phyloP scores from a whole-genome alignment of 2,797 vertebrate genomes.

The Lepilemur ruficaudatus region DNA sequence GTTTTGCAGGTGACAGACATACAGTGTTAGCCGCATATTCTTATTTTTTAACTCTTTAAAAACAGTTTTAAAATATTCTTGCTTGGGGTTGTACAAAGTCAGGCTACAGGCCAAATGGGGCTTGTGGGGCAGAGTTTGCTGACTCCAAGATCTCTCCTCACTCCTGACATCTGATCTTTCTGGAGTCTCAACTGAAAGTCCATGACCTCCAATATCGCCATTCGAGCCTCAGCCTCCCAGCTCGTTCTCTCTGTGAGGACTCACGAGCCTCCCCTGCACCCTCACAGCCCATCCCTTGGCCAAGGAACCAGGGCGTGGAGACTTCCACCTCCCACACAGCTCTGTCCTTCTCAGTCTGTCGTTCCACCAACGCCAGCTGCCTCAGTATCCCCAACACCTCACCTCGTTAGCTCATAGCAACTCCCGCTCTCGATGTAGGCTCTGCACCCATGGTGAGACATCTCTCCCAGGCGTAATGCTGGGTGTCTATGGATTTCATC shows the following conservation, averaged over 20 bases:
- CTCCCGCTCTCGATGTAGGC: neutral
- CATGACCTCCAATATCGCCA: neutral
- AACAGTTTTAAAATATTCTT: neutral
- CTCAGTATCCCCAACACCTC: neutral
- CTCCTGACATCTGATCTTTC: neutral
- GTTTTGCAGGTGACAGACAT: neutral
- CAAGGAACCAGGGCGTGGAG: no score
- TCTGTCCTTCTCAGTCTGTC: no score
- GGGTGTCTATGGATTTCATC: neutral
- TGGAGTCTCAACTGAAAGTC: neutral
- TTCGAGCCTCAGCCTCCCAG: neutral
- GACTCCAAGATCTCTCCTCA: neutral
- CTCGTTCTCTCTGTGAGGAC: neutral
- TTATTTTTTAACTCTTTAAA: neutral
- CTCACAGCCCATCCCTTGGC: no score
- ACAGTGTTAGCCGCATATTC: neutral
- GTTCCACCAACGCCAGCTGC: neutral
- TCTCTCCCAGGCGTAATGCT: no score
- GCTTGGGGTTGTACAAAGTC: neutral
- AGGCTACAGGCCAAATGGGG: neutral
- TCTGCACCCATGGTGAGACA: no score
- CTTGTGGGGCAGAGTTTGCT: neutral
- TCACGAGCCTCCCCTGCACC: fast-evolving
- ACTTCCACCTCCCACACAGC: neutral
- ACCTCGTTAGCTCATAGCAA: neutral